A percentile compares a stretch with the other conserved stretches of the same genome.
Evolutionary conservation across 2,888 invertebrate species (phyloP).

Genomic region (Clusia tigrina): DNA sequence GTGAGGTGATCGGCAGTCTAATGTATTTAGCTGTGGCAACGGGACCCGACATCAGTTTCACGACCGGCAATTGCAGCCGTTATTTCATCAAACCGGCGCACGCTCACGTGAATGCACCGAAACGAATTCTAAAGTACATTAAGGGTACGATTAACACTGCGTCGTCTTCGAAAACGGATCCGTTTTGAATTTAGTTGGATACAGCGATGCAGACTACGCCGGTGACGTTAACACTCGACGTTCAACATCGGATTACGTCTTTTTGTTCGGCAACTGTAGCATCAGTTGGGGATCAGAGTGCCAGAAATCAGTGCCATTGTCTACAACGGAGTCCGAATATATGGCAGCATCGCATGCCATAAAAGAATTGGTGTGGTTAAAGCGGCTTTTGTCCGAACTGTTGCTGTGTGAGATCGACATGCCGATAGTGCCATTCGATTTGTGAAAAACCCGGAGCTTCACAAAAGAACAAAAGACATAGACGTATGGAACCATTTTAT

Average conservation of each 20-base stretch:
- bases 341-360: constrained; percentile 46
- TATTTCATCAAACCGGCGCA: constrained; percentile 22
- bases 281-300: constrained; percentile 48
- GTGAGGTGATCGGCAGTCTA: neutral
- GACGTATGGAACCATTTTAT: constrained; percentile 31
- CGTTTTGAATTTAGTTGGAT: constrained; percentile 21
- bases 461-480: constrained; percentile 32
- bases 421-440: constrained; percentile 39
- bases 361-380: constrained; percentile 47
- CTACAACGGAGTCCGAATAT: constrained; percentile 46
- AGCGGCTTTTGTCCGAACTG: constrained; percentile 27
- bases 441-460: constrained; percentile 30
- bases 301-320: constrained; percentile 47
- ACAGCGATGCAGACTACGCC: constrained; percentile 38
- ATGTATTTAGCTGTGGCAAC: constrained; percentile 37
- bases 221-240: constrained; percentile 32
- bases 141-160: constrained; percentile 24
- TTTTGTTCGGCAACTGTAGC: constrained; percentile 36
- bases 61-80: constrained; percentile 27
- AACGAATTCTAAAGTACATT: constrained; percentile 32
- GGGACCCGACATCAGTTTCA: constrained; percentile 36
- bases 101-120: constrained; percentile 29
- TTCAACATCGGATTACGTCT: constrained; percentile 39
- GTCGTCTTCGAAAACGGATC: constrained; percentile 18
- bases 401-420: constrained; percentile 33